phyloP scores from a whole-genome alignment of 2,797 vertebrate species.

The Selene dorsalis region DNA sequence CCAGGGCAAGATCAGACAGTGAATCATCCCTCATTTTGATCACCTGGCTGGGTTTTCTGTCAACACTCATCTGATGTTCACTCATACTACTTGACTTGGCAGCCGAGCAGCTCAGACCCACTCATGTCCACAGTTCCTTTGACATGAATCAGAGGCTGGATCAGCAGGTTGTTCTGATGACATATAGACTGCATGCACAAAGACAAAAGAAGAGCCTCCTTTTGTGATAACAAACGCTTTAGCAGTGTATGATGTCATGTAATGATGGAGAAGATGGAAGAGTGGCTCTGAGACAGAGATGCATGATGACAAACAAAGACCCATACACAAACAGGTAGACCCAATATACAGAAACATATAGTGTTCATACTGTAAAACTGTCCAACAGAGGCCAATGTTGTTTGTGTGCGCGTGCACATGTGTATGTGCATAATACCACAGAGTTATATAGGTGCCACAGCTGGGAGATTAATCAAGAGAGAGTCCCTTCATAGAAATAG shows the following conservation, averaged over 20 bases:
- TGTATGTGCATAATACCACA: constrained; percentile 25
- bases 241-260: constrained; percentile 54
- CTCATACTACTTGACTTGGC: constrained; percentile 43
- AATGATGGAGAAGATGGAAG: constrained; percentile 40
- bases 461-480: constrained; percentile 38
- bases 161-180: constrained; percentile 15
- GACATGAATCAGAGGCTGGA: constrained; percentile 56
- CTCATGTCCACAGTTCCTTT: constrained; percentile 21
- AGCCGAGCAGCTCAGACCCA: constrained; percentile 6
- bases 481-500: constrained; percentile 43
- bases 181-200: background rate
- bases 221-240: constrained; percentile 19
- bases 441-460: constrained; percentile 31
- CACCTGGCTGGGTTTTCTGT: constrained; percentile 62
- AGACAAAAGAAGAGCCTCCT: constrained; percentile 13
- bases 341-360: background rate
- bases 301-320: constrained; percentile 20
- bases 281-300: constrained; percentile 5
- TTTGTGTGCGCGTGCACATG: constrained; percentile 14
- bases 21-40: constrained; percentile 60
- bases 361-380: constrained; percentile 15
- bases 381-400: background rate
- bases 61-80: constrained; percentile 51
- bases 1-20: constrained; percentile 58
- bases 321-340: background rate